Conservation (phyloP, 2,888 invertebrate species). For the Monoplex corrugatus region DNA sequence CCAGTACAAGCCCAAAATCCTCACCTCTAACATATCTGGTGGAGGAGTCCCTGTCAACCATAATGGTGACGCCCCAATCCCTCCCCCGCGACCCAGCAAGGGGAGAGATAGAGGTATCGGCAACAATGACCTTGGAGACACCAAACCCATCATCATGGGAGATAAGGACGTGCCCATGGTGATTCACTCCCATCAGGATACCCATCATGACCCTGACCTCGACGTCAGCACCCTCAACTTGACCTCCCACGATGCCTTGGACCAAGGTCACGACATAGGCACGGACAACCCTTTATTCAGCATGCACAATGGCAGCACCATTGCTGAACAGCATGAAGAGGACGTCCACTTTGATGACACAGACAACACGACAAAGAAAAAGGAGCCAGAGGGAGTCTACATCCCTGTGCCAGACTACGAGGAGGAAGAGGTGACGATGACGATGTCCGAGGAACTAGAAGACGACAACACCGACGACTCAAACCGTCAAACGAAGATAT, state of each 20-base stretch:
- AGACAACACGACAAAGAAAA: not conserved
- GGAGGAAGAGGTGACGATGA: conserved; percentile 60
- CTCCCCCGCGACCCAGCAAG: conserved; percentile 7
- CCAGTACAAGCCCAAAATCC: conserved; percentile 46
- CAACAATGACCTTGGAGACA: not conserved
- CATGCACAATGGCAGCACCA: not conserved
- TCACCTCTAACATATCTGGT: no score
- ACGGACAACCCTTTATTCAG: conserved; percentile 44
- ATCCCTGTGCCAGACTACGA: conserved; percentile 63
- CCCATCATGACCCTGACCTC: conserved; percentile 41
- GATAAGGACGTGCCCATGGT: conserved; percentile 60
- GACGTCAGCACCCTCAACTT: conserved; percentile 33
- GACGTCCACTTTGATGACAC: not conserved
- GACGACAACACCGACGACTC: conserved; percentile 32
- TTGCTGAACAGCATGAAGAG: not conserved
- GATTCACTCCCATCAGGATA: conserved; percentile 41
- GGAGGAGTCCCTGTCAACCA: conserved; percentile 23
- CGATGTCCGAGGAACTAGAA: conserved; percentile 54
- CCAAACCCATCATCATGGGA: conserved; percentile 56
- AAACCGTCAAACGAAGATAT: conserved; percentile 31
- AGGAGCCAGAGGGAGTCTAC: conserved; percentile 50
- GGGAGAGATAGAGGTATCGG: no score
- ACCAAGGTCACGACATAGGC: not conserved
- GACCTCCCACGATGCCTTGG: not conserved
- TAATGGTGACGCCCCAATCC: not conserved